Evolutionary conservation across 2,797 vertebrate species (phyloP).

Genomic region (Danio albolineatus): DNA sequence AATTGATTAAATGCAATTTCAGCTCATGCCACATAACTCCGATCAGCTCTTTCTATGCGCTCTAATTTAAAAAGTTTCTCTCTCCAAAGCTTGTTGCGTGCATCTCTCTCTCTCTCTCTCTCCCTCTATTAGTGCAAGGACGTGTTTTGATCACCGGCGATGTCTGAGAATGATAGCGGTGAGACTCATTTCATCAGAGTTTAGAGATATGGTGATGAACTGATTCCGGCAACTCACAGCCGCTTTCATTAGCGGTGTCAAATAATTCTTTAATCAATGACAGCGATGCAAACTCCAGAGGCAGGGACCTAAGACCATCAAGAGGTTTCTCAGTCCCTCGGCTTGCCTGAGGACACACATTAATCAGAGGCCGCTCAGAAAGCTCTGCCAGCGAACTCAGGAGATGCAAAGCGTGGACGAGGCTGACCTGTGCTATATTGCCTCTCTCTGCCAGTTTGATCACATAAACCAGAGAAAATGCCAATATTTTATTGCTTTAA

Average conservation of each 20-base stretch:
- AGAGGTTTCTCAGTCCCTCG: constrained; percentile 45
- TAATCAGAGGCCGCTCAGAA: constrained; percentile 56
- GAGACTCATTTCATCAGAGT: constrained; percentile 32
- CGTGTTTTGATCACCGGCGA: constrained; percentile 14
- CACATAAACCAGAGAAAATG: constrained; percentile 34
- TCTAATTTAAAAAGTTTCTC: not conserved
- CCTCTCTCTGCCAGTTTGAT: constrained; percentile 48
- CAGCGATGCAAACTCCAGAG: constrained; percentile 49
- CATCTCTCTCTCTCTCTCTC: not conserved
- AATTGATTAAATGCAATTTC: too few relatives aligned
- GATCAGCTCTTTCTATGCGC: not conserved
- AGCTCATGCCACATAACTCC: too few relatives aligned
- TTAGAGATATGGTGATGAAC: constrained; percentile 37
- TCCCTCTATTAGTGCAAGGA: not conserved
- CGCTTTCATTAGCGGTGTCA: constrained; percentile 54
- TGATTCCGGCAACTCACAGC: constrained; percentile 38
- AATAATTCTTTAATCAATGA: constrained; percentile 61
- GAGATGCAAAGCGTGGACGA: constrained; percentile 42
- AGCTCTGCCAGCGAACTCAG: constrained; percentile 45
- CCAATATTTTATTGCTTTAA: constrained; percentile 41
- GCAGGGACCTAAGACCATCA: constrained; percentile 36
- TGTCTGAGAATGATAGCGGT: constrained; percentile 14
- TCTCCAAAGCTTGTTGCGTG: not conserved
- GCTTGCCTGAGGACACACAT: constrained; percentile 58
- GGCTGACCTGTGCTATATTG: constrained; percentile 59